Conservation (phyloP, 2,113 vertebrate species). For the Onychorhynchus coronatus region DNA sequence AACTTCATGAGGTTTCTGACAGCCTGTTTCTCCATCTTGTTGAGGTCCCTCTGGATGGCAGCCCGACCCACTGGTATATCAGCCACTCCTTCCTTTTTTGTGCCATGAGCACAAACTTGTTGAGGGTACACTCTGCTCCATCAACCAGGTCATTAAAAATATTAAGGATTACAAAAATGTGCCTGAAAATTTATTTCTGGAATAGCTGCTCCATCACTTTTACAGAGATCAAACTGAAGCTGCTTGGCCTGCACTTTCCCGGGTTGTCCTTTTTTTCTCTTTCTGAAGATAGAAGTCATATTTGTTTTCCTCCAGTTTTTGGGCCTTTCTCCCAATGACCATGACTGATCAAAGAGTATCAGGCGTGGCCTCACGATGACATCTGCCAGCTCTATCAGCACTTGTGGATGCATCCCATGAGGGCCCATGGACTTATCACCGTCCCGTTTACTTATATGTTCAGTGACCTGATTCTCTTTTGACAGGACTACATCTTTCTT, state of each 20-base stretch:
- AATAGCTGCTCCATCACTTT: background rate
- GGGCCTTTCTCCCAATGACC: background rate
- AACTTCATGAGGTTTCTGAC: background rate
- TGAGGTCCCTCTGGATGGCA: background rate
- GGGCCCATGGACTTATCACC: background rate
- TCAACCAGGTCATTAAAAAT: background rate
- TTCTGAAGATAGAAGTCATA: background rate
- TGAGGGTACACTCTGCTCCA: background rate
- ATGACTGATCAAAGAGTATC: background rate
- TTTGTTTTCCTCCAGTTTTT: background rate
- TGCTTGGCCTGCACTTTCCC: background rate
- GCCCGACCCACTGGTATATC: background rate
- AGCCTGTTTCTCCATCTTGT: background rate
- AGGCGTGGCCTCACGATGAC: background rate
- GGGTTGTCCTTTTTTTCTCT: background rate
- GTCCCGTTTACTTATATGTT: background rate
- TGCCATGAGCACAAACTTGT: background rate
- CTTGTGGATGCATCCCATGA: background rate
- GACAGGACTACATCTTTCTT: background rate
- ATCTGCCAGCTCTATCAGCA: background rate
- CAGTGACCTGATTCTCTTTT: background rate
- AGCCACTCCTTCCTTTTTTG: background rate
- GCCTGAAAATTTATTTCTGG: background rate
- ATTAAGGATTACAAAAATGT: background rate
- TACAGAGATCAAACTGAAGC: background rate